phyloP scores from a whole-genome alignment of 2,797 vertebrate species.

The Sebastes melanostomus region DNA sequence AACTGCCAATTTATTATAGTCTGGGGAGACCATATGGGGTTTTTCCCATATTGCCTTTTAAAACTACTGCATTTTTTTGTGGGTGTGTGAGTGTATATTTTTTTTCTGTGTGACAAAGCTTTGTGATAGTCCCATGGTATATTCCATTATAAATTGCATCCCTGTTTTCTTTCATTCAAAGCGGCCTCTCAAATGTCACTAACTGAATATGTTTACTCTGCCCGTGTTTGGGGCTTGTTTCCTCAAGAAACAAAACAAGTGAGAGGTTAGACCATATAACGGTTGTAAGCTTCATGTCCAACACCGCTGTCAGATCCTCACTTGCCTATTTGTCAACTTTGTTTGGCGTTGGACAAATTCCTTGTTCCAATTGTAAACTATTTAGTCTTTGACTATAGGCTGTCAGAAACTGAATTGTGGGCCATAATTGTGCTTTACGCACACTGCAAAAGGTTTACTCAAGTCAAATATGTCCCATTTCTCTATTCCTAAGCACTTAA shows the following conservation, averaged over 20 bases:
- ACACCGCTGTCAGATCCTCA: slow-evolving; percentile 35
- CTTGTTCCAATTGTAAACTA: slow-evolving; percentile 46
- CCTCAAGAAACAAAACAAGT: slow-evolving; percentile 31
- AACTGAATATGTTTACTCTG: slow-evolving; percentile 59
- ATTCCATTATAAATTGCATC: slow-evolving; percentile 46
- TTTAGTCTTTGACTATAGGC: slow-evolving; percentile 53
- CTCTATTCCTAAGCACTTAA: slow-evolving; percentile 30
- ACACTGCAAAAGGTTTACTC: slow-evolving; percentile 45
- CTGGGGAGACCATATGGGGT: slow-evolving; percentile 43
- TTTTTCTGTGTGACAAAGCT: slow-evolving; percentile 70
- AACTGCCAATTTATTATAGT: slow-evolving; percentile 73
- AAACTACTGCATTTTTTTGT: slow-evolving; percentile 63
- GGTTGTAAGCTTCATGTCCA: slow-evolving; percentile 47
- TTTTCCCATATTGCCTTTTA: slow-evolving; percentile 76
- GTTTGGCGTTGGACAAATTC: slow-evolving; percentile 33
- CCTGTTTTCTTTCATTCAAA: slow-evolving; percentile 48
- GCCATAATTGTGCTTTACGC: slow-evolving; percentile 31
- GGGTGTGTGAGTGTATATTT: slow-evolving; percentile 58
- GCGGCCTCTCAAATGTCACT: slow-evolving; percentile 63
- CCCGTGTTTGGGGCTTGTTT: slow-evolving; percentile 36
- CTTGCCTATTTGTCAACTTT: slow-evolving; percentile 43
- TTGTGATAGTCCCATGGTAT: slow-evolving; percentile 64
- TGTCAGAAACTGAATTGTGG: slow-evolving; percentile 43
- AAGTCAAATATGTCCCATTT: slow-evolving; percentile 39
- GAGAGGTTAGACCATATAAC: slow-evolving; percentile 30